Base-by-base conservation (phyloP, 1,140 invertebrate species). In the Zelostemma sp. region DNA sequence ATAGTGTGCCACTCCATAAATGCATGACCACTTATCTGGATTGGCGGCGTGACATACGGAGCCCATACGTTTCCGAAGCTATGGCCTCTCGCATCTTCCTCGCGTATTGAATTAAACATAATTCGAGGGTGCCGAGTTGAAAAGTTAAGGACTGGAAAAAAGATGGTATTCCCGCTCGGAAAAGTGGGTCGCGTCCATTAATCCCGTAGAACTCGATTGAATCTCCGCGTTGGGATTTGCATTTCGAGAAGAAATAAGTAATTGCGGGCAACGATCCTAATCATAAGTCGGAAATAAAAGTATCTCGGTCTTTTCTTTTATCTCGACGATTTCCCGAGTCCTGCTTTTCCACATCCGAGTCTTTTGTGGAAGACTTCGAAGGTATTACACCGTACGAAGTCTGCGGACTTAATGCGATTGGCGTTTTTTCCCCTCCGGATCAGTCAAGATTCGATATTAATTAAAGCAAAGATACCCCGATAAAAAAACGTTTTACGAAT, bases 11-110 rank as follows among this genome's bases (percentile, higher is more conserved):
- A 55, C 74, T 85, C 74, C 81, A 84, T 84, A 84, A 84, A 85
- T 84, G 83, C 79, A 85, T 85, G 83, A 84, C 81, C 82, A 84
- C 83, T 85, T 85, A 84, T 84, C 81, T 74, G 80, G 81, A 85
- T 85, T 85, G 81, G 72, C 63, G 64, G 73, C 73, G 74, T 78
- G 79, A 82, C 74, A 78, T 66, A 75, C 55, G 60, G 68, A 60
- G 18, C 38, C 75, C 76, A 78, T 84, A 80, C 68, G 77, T 83
- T 83, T 78, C 54, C 71, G n/a, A n/a, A n/a, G n/a, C n/a, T 50
- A 48, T 56, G 62, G 56, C 31, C 60, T 61, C 53, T 46, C 16
- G 21, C n/a, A 19, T 21, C 58, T 40, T 55, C 50, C 40, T 66
- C 72, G 66, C 72, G 76, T 80, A 65, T 45, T 85, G 84, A 84